Conservation (phyloP, 1,140 invertebrate genomes). For the Hycleus cichorii region DNA sequence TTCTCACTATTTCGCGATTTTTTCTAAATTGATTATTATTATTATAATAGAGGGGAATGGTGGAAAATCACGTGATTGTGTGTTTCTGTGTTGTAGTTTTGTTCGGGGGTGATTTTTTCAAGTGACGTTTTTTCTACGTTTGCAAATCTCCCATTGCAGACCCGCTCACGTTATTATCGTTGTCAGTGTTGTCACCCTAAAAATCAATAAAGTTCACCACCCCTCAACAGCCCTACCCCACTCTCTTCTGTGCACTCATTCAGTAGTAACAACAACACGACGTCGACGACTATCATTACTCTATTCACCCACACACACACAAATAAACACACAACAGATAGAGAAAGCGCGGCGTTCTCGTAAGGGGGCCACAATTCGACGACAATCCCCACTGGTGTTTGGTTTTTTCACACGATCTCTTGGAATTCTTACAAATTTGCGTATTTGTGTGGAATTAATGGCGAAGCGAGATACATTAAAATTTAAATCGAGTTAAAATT, state of each 20-base stretch:
- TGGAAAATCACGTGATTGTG: no score
- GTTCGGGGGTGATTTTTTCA: no score
- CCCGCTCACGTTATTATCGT: background rate
- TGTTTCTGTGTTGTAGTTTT: no score
- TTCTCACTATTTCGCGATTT: no score
- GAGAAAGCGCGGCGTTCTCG: background rate
- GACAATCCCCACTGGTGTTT: slow-evolving; percentile 17
- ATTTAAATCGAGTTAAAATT: no score
- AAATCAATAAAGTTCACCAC: slow-evolving; percentile 57
- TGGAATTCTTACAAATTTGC: background rate
- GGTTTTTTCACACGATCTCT: slow-evolving; percentile 24
- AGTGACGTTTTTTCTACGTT: slow-evolving; percentile 38
- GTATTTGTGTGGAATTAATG: background rate
- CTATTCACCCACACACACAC: slow-evolving; percentile 18
- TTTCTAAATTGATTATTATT: no score
- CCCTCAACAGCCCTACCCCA: slow-evolving; percentile 41
- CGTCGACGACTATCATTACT: slow-evolving; percentile 32
- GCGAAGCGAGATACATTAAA: background rate
- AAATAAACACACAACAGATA: slow-evolving; percentile 20
- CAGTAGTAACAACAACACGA: slow-evolving; percentile 25
- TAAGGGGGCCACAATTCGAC: slow-evolving; percentile 1
- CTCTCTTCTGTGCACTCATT: slow-evolving; percentile 34
- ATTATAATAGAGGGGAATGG: no score
- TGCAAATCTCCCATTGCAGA: slow-evolving; percentile 37
- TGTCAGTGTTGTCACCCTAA: slow-evolving; percentile 58